phyloP scores from a whole-genome alignment of 2,113 vertebrate genomes.

The Ailuropoda melanoleuca region DNA sequence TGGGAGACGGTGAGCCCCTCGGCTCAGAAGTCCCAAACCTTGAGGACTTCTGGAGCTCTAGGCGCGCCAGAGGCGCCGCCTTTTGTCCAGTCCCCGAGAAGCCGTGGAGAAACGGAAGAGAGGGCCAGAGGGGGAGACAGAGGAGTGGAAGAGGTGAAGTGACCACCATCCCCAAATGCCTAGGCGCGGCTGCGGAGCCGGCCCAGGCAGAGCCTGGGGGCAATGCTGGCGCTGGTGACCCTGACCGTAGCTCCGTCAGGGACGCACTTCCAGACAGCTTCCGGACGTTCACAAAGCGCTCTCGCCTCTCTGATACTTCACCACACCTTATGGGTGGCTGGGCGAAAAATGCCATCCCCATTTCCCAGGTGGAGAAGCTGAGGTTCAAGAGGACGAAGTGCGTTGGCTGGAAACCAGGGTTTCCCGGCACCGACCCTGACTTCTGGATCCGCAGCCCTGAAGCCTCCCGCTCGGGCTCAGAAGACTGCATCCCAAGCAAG shows the following conservation, averaged over 20 bases:
- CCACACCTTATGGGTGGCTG: neutral
- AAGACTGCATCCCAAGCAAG: neutral
- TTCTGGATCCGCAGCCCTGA: neutral
- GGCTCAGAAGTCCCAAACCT: neutral
- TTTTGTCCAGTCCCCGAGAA: constrained; percentile 54
- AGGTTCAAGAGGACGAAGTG: neutral
- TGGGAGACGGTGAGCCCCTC: neutral
- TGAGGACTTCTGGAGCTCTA: neutral
- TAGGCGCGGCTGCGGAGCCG: neutral
- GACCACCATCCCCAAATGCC: neutral
- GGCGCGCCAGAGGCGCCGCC: neutral
- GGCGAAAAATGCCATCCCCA: neutral
- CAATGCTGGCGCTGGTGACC: neutral
- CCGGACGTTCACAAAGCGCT: constrained; percentile 11
- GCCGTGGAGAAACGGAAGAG: neutral
- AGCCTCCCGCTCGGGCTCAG: neutral
- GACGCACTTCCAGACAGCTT: neutral
- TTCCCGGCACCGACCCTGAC: neutral
- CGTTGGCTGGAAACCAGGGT: neutral
- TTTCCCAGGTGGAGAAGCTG: neutral
- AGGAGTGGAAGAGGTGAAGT: neutral
- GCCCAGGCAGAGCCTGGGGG: neutral
- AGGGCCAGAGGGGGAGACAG: neutral
- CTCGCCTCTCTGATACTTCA: neutral
- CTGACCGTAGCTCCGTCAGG: neutral